A percentile compares a stretch with the other conserved stretches of the same genome.
Evolutionary conservation across 2,113 vertebrate species (phyloP).

Genomic region (Nettapus auritus): DNA sequence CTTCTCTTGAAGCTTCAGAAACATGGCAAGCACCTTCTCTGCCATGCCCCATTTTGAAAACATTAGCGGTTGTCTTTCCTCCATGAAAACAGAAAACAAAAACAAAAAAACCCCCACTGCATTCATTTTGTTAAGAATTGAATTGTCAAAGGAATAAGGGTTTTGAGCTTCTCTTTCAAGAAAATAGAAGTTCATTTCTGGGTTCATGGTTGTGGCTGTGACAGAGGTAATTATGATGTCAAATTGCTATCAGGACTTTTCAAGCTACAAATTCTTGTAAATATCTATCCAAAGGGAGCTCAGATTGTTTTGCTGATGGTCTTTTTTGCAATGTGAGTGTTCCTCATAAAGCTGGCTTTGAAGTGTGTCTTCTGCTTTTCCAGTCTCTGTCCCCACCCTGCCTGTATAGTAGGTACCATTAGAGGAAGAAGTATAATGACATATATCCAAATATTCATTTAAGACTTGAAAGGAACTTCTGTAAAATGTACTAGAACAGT

Average conservation of each 20-base stretch:
- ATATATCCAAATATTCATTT: neutral
- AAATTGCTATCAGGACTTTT: neutral
- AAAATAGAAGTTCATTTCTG: neutral
- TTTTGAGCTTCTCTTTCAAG: neutral
- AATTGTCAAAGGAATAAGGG: neutral
- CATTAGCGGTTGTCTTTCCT: neutral
- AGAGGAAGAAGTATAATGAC: neutral
- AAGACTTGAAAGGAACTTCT: neutral
- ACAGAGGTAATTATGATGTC: neutral
- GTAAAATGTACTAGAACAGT: neutral
- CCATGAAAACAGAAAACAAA: neutral
- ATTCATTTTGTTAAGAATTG: neutral
- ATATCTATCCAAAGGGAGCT: neutral
- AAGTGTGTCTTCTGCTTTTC: neutral
- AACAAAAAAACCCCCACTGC: too few species aligned
- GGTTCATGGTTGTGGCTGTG: neutral
- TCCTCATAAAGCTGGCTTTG: neutral
- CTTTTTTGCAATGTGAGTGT: neutral
- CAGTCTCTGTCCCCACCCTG: neutral
- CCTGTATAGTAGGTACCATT: neutral
- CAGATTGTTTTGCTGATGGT: neutral
- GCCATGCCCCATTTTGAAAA: neutral
- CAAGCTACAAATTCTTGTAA: neutral
- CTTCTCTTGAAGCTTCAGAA: neutral
- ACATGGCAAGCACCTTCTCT: neutral